Conservation (phyloP, 2,113 vertebrate genomes). For the Leptobrachium ailaonicum region DNA sequence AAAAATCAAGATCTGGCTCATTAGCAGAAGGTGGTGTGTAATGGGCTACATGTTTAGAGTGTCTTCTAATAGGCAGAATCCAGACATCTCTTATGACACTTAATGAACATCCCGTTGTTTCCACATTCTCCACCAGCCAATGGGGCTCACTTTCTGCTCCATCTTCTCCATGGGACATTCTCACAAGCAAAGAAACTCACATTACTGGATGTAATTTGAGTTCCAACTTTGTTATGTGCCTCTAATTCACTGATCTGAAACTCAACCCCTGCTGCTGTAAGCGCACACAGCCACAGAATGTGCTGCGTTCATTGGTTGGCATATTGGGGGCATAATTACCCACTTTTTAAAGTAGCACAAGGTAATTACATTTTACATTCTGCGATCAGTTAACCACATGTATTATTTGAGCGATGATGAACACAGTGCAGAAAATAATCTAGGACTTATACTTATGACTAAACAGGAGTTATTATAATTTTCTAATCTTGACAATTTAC, state of each 20-base stretch:
- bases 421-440: not conserved
- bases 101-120: constrained; percentile 43
- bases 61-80: constrained; percentile 15
- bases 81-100: constrained; percentile 8
- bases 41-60: constrained; percentile 17
- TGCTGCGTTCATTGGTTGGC: constrained; percentile 22
- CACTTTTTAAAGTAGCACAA: constrained; percentile 14
- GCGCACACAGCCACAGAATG: constrained; percentile 3
- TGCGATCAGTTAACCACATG: constrained; percentile 17
- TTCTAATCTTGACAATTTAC: not conserved
- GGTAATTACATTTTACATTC: constrained; percentile 36
- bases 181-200: constrained; percentile 22
- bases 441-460: constrained; percentile 3
- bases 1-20: constrained; percentile 38
- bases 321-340: constrained; percentile 31
- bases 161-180: constrained; percentile 35
- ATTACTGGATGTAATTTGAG: constrained; percentile 42
- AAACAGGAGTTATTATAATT: constrained; percentile 1
- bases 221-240: constrained; percentile 30
- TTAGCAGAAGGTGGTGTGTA: constrained; percentile 26
- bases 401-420: constrained; percentile 25
- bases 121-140: constrained; percentile 17
- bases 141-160: not conserved
- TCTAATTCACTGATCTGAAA: constrained; percentile 40
- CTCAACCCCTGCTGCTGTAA: constrained; percentile 35